Percentiles rank a stretch among this genome's conserved stretches.
Conservation (phyloP, 2,113 vertebrate species). For the Spea multiplicata region DNA sequence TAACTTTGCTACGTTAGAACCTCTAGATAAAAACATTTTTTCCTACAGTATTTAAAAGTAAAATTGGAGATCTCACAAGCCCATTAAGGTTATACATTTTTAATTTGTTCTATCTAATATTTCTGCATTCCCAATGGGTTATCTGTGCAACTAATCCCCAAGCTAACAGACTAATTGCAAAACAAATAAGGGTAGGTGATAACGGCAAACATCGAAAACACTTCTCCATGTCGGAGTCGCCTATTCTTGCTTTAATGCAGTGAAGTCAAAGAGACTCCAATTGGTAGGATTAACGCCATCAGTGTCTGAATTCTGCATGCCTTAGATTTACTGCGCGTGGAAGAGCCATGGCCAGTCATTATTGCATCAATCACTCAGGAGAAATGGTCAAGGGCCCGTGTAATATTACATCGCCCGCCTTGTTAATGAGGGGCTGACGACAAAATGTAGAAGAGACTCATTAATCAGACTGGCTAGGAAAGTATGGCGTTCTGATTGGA, state of each 20-base stretch:
- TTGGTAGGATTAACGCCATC: not conserved
- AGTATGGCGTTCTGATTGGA: conserved; percentile 22
- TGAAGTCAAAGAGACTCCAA: not conserved
- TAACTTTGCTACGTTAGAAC: no score
- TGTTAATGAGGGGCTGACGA: conserved; percentile 52
- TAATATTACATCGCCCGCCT: conserved; percentile 53
- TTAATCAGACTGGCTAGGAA: conserved; percentile 49
- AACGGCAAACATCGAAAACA: no score
- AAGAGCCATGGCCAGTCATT: conserved; percentile 23
- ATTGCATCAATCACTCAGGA: conserved; percentile 50
- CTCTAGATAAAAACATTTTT: no score
- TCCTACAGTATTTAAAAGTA: no score
- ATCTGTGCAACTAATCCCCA: no score
- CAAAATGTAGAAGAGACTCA: conserved; percentile 48
- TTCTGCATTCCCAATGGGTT: no score
- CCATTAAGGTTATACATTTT: no score
- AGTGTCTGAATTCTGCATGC: conserved; percentile 1
- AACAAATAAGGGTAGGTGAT: no score
- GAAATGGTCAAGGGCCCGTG: conserved; percentile 49
- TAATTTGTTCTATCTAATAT: no score
- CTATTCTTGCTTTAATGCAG: not conserved
- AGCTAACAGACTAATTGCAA: no score
- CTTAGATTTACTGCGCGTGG: not conserved
- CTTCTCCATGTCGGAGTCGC: no score
- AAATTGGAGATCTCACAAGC: no score